Base-by-base conservation (phyloP, 2,888 invertebrate species). In the Luffia ferchaultella region DNA sequence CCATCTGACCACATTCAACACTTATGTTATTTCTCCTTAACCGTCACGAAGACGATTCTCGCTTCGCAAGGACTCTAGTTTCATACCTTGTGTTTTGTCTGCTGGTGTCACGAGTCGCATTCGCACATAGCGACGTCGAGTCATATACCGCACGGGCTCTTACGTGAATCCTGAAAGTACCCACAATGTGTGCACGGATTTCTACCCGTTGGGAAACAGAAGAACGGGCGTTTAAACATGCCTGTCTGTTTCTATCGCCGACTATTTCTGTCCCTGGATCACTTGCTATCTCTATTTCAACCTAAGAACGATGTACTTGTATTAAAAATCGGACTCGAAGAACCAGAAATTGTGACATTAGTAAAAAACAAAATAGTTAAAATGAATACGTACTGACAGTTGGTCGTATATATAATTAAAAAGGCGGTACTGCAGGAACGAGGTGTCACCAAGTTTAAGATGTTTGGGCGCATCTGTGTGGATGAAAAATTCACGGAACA, bases 401-500 rank as follows among this genome's bases (percentile, higher is more conserved):
- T 88, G 88, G 55, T 90, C 86, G 50, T 88, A 86, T 58, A 91
- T 74, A 63, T 92, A 92, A 71, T 92, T 93, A 73, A 89, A 92
- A 44, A 92, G 78, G 0, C 90, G 85, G 16, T 91, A 89, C 54
- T 88, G 85, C 47, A 93, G 69, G 46, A 88, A 85, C 19, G 90
- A 70, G 16, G 82, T 70, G 71, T 93, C 93, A 0, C 88, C 89
- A 1, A 89, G 80, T 51, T 89, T 87, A 0, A 92, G 80, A 0
- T 88, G 87, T 53, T 87, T 87, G 0, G 93, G 91, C 16, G 88
- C 72, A 51, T 88, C 86, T 30, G 91, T 87, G 57, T 92, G 90
- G 18, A 92, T 82, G 72, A 93, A 93, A 70, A 93, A 91, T 3
- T 91, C 90, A 52, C 92, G 90, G 68, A 92, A 92, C 1, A 95